Evolutionary conservation across 2,888 invertebrate genomes (phyloP), one percentile per base, ranked within the genome.

Genomic region (Tachina lurida): DNA sequence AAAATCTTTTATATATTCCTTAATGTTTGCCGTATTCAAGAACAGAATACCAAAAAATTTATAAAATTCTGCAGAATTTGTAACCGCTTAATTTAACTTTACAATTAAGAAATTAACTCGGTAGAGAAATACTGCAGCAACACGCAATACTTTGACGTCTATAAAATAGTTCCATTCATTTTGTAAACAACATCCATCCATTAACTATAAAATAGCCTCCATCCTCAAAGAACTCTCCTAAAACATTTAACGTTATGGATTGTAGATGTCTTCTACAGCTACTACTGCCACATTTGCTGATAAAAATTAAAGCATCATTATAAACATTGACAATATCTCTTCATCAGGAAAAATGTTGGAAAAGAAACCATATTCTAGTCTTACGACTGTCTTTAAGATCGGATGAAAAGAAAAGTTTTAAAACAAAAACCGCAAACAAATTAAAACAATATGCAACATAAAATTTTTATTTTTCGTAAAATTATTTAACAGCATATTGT

Each of bases 11-110:
- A 43, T 31, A 17, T 54, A 45, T 62, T 45, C 45, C 60, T 77
- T 84, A 58, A 65, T 70, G 63, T 79, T 79, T 63, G 43, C 70
- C 84, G 75, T 79, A 52, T 49, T 56, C 12, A 10, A 60, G 56
- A 49, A 75, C 39, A 54, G 43, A 52, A 74, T 10, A n/a, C 13
- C 10, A 2, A 31, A 60, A 60, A 49, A 58, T 8, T 3, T 65
- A 58, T 31, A 63, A 79, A 86, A 83, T 83, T 83, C 83, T 65
- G 10, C n/a, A 71, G 83, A 86, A 86, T 52, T 68, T 83, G 77
- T 79, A 67, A 71, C 86, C 79, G 76, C 86, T 86, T 83, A 86
- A 86, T 86, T 85, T 85, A 85, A 86, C 86, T 86, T 86, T 73
- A 75, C 86, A 83, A 86, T 86, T 86, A 86, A 86, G 79, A 83